A percentile compares a stretch with the other conserved stretches of the same genome.
Evolutionary conservation across 2,888 invertebrate species (phyloP).

Genomic region (Idaea aversata): DNA sequence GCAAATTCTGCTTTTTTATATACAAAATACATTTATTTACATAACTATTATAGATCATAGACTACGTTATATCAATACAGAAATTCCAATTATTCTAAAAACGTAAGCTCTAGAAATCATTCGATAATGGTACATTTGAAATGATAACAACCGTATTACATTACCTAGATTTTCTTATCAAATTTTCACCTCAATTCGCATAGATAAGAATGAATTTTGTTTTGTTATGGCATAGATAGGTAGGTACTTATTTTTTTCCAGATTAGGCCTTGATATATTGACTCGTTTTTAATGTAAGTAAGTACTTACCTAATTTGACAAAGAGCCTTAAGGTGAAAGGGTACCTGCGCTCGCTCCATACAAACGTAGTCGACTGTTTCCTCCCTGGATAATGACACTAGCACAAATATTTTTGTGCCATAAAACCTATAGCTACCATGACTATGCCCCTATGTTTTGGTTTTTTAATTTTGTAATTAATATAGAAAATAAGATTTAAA

Average conservation of each 20-base stretch:
- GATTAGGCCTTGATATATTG: background rate
- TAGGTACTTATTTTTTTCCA: background rate
- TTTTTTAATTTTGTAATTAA: too few relatives aligned
- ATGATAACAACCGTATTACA: background rate
- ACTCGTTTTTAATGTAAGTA: too few relatives aligned
- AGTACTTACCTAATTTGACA: too few relatives aligned
- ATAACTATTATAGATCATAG: background rate
- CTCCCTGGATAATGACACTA: too few relatives aligned
- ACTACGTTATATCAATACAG: background rate
- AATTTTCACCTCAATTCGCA: background rate
- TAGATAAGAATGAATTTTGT: background rate
- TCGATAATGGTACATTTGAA: background rate
- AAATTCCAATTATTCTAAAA: background rate
- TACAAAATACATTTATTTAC: background rate
- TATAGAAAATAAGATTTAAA: too few relatives aligned
- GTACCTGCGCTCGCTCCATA: too few relatives aligned
- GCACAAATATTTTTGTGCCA: too few relatives aligned
- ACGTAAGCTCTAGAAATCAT: background rate
- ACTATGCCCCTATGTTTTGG: too few relatives aligned
- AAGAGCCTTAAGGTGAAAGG: too few relatives aligned
- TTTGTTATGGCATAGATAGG: background rate
- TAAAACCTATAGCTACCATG: too few relatives aligned
- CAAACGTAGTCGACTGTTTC: too few relatives aligned
- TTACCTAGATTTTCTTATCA: conserved; percentile 4
- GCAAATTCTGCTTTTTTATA: too few relatives aligned